Conservation (phyloP, 2,113 vertebrate species). For the Thomomys bottae region DNA sequence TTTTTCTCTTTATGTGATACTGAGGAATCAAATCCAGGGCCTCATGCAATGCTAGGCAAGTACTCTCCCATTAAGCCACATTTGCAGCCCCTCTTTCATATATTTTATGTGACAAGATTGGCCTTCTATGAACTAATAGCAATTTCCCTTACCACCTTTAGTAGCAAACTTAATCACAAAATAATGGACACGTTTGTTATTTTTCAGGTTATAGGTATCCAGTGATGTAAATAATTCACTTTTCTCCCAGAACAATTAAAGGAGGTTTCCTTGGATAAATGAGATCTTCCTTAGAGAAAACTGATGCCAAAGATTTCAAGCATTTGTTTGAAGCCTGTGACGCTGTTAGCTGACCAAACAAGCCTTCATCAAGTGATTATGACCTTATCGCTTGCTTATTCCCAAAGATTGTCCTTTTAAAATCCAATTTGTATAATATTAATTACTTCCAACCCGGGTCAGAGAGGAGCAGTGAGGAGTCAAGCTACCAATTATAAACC, state of each 20-base stretch:
- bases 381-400: neutral
- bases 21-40: too few species aligned
- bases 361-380: neutral
- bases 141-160: neutral
- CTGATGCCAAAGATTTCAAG: neutral
- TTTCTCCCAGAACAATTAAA: neutral
- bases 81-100: too few species aligned
- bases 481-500: neutral
- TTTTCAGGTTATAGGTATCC: slow-evolving; percentile 1
- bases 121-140: neutral
- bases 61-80: too few species aligned
- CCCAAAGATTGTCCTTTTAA: neutral
- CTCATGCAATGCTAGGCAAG: too few species aligned
- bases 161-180: neutral
- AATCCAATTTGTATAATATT: slow-evolving; percentile 45
- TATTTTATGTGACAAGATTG: neutral
- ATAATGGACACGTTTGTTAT: neutral
- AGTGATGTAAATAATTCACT: neutral
- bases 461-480: neutral
- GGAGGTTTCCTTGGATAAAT: neutral
- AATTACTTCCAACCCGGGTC: slow-evolving; percentile 1
- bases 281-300: neutral
- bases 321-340: neutral
- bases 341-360: neutral
- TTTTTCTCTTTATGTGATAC: too few species aligned